Conservation (phyloP, 2,888 invertebrate genomes). For the Conomelus anceps region DNA sequence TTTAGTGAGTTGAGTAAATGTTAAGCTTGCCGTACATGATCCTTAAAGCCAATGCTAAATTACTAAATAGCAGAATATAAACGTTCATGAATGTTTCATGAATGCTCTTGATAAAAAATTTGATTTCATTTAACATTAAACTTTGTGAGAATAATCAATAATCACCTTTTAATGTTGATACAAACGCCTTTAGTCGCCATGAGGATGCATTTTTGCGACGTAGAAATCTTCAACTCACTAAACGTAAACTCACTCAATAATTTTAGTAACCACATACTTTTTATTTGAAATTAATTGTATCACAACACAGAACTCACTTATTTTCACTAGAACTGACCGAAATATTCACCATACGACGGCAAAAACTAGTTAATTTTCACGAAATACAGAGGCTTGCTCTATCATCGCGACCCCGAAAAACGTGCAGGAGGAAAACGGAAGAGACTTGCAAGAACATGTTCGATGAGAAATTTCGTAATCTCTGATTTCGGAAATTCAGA, state of each 20-base stretch:
- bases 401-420: not conserved
- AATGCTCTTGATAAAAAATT: too few relatives aligned
- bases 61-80: too few relatives aligned
- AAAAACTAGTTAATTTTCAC: not conserved
- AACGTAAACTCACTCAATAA: not conserved
- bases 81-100: too few relatives aligned
- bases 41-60: too few relatives aligned
- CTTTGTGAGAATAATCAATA: not conserved
- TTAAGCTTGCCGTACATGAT: too few relatives aligned
- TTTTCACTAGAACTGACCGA: not conserved
- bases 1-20: too few relatives aligned
- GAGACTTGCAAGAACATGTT: too few relatives aligned
- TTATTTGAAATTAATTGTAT: not conserved
- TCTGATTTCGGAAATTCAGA: too few relatives aligned
- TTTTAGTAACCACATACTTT: not conserved
- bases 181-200: not conserved
- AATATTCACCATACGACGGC: not conserved
- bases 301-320: not conserved
- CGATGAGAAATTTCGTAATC: too few relatives aligned
- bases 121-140: too few relatives aligned
- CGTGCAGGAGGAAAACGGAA: too few relatives aligned
- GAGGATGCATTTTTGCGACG: not conserved
- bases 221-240: not conserved
- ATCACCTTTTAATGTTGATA: not conserved
- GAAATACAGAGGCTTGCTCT: too few relatives aligned